Conservation (phyloP, 2,113 vertebrate species). For the Colaptes auratus region DNA sequence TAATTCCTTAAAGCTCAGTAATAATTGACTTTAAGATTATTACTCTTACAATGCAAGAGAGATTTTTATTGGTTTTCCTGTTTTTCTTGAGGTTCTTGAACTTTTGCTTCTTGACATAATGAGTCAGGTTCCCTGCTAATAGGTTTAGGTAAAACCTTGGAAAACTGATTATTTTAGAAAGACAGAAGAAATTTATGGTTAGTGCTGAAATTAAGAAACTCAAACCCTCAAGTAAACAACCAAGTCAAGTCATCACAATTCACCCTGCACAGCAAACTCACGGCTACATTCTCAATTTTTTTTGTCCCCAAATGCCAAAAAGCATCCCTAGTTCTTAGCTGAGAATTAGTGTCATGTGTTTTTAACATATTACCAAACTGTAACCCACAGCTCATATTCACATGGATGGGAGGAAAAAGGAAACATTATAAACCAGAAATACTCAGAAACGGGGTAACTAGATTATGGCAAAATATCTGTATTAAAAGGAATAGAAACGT, state of each 20-base stretch:
- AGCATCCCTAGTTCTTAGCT: background rate
- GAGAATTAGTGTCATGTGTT: background rate
- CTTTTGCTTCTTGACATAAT: background rate
- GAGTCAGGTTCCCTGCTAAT: background rate
- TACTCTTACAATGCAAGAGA: background rate
- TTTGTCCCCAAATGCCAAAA: background rate
- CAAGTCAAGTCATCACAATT: background rate
- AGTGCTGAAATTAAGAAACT: background rate
- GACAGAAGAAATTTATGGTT: background rate
- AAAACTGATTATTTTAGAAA: background rate
- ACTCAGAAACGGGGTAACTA: background rate
- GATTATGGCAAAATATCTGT: background rate
- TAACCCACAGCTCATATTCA: background rate
- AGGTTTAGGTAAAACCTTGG: background rate
- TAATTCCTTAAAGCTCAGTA: slow-evolving; percentile 8
- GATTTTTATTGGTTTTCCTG: slow-evolving; percentile 15
- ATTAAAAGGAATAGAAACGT: background rate
- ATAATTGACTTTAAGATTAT: background rate
- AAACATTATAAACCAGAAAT: background rate
- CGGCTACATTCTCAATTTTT: background rate
- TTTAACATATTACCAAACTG: background rate
- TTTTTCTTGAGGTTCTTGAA: background rate
- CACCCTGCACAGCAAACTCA: background rate
- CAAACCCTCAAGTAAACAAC: background rate
- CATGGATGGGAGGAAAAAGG: fast-evolving